A percentile compares a stretch with the other conserved stretches of the same genome.
Evolutionary conservation across 1,140 invertebrate species (phyloP).

Genomic region (Drosophila malerkotliana): DNA sequence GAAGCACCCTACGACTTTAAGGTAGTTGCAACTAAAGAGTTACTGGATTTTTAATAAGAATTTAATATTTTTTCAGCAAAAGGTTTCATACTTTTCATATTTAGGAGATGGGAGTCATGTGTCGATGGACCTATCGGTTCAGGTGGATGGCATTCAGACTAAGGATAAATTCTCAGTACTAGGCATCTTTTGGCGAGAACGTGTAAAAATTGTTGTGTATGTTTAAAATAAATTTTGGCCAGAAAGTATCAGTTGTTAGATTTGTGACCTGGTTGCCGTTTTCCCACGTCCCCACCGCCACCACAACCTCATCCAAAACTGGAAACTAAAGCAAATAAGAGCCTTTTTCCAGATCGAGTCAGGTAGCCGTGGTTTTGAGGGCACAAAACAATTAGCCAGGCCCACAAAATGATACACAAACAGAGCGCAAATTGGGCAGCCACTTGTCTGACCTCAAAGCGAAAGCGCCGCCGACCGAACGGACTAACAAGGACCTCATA

Average conservation of each 20-base stretch:
- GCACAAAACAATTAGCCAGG: conserved; percentile 71
- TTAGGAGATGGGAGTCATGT: too few species aligned
- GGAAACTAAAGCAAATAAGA: conserved; percentile 39
- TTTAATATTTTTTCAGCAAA: too few species aligned
- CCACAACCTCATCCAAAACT: conserved; percentile 19
- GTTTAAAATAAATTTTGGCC: conserved; percentile 3
- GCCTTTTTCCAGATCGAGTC: conserved; percentile 19
- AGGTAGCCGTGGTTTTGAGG: conserved; percentile 49
- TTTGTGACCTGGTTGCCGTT: conserved; percentile 49
- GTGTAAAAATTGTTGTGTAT: conserved; percentile 11
- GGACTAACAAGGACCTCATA: conserved; percentile 70
- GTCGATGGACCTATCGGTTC: too few species aligned
- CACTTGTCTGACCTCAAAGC: conserved; percentile 67
- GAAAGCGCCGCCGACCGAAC: conserved; percentile 41
- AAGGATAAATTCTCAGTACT: neutral
- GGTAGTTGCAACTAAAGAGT: too few species aligned
- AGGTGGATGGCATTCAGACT: neutral
- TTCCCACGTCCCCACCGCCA: conserved; percentile 49
- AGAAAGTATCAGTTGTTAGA: conserved; percentile 40
- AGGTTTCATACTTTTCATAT: too few species aligned
- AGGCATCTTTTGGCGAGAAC: neutral
- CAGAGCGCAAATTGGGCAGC: conserved; percentile 72
- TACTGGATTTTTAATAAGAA: too few species aligned
- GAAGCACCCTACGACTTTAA: neutral
- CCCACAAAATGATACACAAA: conserved; percentile 71